Percentiles rank a stretch among this genome's conserved stretches.
Conservation (phyloP, 2,888 invertebrate genomes). For the Hecatera dysodea region DNA sequence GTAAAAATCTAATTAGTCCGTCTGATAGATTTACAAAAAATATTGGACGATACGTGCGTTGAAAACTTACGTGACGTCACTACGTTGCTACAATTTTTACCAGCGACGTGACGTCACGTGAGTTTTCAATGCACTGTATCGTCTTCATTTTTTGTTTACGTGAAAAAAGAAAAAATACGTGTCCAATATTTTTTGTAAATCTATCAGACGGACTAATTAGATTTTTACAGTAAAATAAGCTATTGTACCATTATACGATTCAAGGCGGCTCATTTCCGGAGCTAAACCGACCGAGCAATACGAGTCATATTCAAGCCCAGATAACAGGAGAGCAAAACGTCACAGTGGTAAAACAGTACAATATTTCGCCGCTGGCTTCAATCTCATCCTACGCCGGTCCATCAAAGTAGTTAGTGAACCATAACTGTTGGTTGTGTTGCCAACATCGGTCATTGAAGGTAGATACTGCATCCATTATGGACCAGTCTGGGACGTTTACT, state of each 20-base stretch:
- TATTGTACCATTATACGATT: neutral
- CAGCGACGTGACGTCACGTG: no score
- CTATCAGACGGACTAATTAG: no score
- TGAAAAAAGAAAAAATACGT: no score
- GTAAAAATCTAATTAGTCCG: no score
- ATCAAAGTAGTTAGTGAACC: slow-evolving; percentile 33
- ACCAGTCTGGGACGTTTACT: slow-evolving; percentile 25
- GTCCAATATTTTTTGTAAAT: no score
- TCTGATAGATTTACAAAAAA: no score
- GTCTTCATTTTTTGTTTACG: no score
- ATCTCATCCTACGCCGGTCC: slow-evolving; percentile 5
- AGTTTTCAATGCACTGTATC: no score
- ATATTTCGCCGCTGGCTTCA: slow-evolving; percentile 8
- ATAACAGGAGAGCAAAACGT: slow-evolving; percentile 3
- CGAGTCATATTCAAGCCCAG: neutral
- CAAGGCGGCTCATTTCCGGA: neutral
- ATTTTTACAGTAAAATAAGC: no score
- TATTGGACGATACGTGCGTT: no score
- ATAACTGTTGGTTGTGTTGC: slow-evolving; percentile 43
- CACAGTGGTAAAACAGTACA: neutral
- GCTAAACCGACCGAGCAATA: neutral
- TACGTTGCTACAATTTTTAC: no score
- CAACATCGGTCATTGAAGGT: slow-evolving; percentile 34
- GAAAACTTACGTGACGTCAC: no score
- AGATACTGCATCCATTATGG: slow-evolving; percentile 7